phyloP scores from a whole-genome alignment of 2,888 invertebrate genomes.

The Marasmarcha lunaedactyla region DNA sequence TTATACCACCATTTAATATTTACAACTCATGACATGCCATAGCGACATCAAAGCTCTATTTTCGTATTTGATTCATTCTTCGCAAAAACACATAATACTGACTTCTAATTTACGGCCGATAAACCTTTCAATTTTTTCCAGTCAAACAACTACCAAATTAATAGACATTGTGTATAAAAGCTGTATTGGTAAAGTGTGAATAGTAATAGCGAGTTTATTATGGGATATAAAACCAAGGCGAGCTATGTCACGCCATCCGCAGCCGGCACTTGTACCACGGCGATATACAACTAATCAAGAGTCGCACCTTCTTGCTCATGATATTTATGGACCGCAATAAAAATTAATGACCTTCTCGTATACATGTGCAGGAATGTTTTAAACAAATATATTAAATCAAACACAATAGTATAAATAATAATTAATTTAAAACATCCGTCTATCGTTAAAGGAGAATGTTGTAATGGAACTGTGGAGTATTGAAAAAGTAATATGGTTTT shows the following conservation, averaged over 20 bases:
- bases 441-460: no score
- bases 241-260: slow-evolving; percentile 37
- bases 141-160: slow-evolving; percentile 48
- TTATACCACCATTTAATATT: neutral
- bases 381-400: slow-evolving; percentile 14
- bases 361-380: slow-evolving; percentile 17
- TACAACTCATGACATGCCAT: neutral
- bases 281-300: slow-evolving; percentile 22
- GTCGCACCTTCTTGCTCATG: slow-evolving; percentile 21
- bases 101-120: slow-evolving; percentile 33
- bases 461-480: no score
- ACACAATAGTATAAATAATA: slow-evolving; percentile 3
- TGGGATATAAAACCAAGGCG: slow-evolving; percentile 42
- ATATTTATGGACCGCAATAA: slow-evolving; percentile 26
- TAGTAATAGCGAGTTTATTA: slow-evolving; percentile 47
- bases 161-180: slow-evolving; percentile 45
- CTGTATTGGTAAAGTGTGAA: slow-evolving; percentile 52
- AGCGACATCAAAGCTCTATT: neutral
- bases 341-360: slow-evolving; percentile 22
- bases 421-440: neutral
- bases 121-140: slow-evolving; percentile 40
- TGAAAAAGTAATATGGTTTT: no score
- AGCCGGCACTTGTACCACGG: slow-evolving; percentile 24
- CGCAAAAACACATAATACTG: neutral
- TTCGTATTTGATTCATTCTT: neutral